A percentile compares a stretch with the other conserved stretches of the same genome.
These are phyloP conservation scores for Hyperoplus lanceolatus DNA, from an alignment of 2,797 vertebrate genomes.

Conservation along the genomic window DNA sequence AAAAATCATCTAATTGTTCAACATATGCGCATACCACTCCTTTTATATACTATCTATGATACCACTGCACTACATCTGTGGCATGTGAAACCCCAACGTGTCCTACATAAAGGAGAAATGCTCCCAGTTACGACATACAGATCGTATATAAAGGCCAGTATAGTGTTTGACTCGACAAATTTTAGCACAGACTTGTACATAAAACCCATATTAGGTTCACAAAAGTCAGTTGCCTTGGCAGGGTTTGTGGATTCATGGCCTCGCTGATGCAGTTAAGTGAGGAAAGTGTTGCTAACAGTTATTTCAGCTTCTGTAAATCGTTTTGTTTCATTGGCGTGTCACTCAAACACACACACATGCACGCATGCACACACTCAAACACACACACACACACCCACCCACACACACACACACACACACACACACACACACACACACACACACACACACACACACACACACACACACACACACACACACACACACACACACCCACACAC, in stretches of 20 bases:
- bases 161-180: too few relatives aligned
- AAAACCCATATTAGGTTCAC: constrained; percentile 1
- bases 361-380: too few relatives aligned
- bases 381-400: too few relatives aligned
- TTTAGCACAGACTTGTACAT: background rate
- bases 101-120: background rate
- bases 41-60: too few relatives aligned
- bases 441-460: too few relatives aligned
- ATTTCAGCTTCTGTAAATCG: constrained; percentile 8
- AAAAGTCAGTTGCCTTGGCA: background rate
- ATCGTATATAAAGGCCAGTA: background rate
- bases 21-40: too few relatives aligned
- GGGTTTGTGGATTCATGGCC: constrained; percentile 1
- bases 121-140: background rate
- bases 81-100: background rate
- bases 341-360: background rate
- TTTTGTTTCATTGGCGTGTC: background rate
- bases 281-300: constrained; percentile 5
- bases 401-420: too few relatives aligned
- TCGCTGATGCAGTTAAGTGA: background rate
- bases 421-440: too few relatives aligned
- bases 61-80: background rate
- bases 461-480: too few relatives aligned
- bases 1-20: constrained; percentile 7
- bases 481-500: too few relatives aligned